Evolutionary conservation across 2,888 invertebrate species (phyloP).

Genomic region (Tachina lurida): DNA sequence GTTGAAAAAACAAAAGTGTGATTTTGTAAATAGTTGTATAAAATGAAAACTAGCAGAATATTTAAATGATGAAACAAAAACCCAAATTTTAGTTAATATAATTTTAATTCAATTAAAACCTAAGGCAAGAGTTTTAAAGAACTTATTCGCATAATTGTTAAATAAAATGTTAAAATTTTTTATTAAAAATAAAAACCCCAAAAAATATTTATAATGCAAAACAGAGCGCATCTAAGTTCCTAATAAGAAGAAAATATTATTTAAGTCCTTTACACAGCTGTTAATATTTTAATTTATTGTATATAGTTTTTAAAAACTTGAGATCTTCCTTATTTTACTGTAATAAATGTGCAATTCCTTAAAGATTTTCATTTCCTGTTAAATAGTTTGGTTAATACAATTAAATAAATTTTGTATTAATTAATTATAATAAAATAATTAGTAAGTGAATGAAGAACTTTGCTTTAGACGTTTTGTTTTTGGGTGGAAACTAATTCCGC

Average conservation of each 20-base stretch:
- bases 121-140: conserved; percentile 26
- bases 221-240: conserved; percentile 75
- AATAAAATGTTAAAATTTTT: conserved; percentile 59
- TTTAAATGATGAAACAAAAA: conserved; percentile 4
- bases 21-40: conserved; percentile 61
- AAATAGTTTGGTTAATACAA: conserved; percentile 55
- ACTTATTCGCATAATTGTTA: conserved; percentile 52
- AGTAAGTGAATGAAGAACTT: not conserved
- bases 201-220: conserved; percentile 31
- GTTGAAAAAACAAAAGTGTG: not conserved
- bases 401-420: conserved; percentile 50
- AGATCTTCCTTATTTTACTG: conserved; percentile 42
- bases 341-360: conserved; percentile 72
- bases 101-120: conserved; percentile 36
- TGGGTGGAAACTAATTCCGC: not conserved
- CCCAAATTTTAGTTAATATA: conserved; percentile 61
- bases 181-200: not conserved
- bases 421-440: not conserved
- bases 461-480: not conserved
- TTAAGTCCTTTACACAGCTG: conserved; percentile 18
- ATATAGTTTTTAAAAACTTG: conserved; percentile 25
- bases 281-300: conserved; percentile 48
- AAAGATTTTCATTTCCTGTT: conserved; percentile 47
- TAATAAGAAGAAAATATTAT: conserved; percentile 58
- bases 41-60: conserved; percentile 53